Percentiles rank a stretch among this genome's conserved stretches.
phyloP scores from a whole-genome alignment of 2,888 invertebrate genomes.

The Dynastes maya region DNA sequence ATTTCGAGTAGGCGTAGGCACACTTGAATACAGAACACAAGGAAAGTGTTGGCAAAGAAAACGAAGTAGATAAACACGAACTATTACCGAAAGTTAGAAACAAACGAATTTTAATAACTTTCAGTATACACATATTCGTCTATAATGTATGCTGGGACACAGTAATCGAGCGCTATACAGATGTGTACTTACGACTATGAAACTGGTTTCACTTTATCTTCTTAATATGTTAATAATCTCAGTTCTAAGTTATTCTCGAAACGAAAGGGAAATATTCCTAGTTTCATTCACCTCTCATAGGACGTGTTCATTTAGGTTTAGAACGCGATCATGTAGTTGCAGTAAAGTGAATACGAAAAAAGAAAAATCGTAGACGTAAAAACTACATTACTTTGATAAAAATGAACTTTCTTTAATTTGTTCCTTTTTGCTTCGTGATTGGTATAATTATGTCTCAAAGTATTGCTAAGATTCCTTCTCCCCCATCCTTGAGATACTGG shows the following conservation, averaged over 20 bases:
- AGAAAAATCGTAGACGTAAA: too few species aligned
- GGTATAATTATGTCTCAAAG: too few species aligned
- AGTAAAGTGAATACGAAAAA: neutral
- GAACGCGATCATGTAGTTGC: neutral
- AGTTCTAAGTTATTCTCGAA: constrained; percentile 24
- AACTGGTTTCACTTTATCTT: constrained; percentile 35
- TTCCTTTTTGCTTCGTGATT: too few species aligned
- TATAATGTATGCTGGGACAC: neutral
- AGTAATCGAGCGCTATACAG: constrained; percentile 10
- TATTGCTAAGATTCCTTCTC: too few species aligned
- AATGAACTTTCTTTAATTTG: too few species aligned
- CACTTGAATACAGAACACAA: too few species aligned
- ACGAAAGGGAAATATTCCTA: constrained; percentile 20
- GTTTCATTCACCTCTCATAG: constrained; percentile 18
- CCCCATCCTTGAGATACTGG: too few species aligned
- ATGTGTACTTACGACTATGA: constrained; percentile 8
- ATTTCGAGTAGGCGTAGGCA: too few species aligned
- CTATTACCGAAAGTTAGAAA: neutral
- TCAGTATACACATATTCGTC: neutral
- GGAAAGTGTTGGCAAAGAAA: too few species aligned
- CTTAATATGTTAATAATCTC: constrained; percentile 34
- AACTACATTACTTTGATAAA: too few species aligned
- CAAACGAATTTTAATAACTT: constrained; percentile 22
- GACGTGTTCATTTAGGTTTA: neutral
- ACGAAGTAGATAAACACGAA: too few species aligned